Base-by-base conservation (phyloP, 1,140 invertebrate genomes). In the Calliopsis andreniformis region DNA sequence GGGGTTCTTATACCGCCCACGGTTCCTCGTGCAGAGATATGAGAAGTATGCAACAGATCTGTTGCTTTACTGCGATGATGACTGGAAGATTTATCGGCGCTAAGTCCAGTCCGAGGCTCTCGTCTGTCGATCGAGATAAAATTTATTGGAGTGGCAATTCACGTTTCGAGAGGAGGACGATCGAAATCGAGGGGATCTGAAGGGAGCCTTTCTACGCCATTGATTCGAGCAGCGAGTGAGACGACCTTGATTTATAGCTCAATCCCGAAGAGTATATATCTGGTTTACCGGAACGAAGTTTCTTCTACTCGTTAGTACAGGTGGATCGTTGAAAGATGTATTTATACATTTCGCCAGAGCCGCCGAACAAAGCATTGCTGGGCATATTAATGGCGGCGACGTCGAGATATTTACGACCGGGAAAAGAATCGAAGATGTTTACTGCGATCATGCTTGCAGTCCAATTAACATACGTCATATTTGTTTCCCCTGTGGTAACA, bases 211-310 rank as follows among this genome's bases (percentile, higher is more conserved):
- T n/a, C 3, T n/a, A 28, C 66, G 18, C 10, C 0, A 39, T 10
- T 55, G 39, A 58, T 12, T 7, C 43, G 56, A 25, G 6, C 23
- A 51, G 47, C 42, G 7, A 30, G 43, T 39, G 42, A 58, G 42
- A 3, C 56, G 47, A 68, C 47, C 16, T 62, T 30, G 59, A 79
- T 80, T 79, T 80, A 80, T 43, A 55, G 62, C 18, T 28, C 20
- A 42, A 49, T 14, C 7, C 30, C 25, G 47, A 39, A 47, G 8
- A n/a, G 14, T 30, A 6, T 45, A 14, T 73, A 79, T 80, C 55
- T 79, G 76, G 69, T 75, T 68, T 56, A 73, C 55, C 63, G 20
- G 69, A 68, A 51, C 35, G 18, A 45, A 49, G 39, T n/a, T 66
- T 18, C 42, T 39, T 49, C 28, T 20, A 28, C 28, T 77, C 55